Conservation (phyloP, 2,797 vertebrate species). For the Scomberomorus guttatus region DNA sequence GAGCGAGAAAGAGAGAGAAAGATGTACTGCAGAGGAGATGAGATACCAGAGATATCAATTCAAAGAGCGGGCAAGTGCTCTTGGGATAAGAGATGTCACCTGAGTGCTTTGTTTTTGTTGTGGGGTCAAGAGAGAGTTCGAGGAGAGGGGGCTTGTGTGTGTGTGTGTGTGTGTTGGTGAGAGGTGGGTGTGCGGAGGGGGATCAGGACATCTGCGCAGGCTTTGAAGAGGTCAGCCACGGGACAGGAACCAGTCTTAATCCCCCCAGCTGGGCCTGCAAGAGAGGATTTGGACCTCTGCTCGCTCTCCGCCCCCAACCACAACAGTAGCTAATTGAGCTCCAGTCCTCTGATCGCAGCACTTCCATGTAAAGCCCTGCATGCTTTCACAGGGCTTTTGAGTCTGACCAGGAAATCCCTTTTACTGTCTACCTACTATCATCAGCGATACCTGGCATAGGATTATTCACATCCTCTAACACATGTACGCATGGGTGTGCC, state of each 20-base stretch:
- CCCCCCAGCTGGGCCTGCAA: constrained; percentile 79
- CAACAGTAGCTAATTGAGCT: constrained; percentile 81
- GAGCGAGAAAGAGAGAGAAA: constrained; percentile 3
- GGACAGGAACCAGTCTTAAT: constrained; percentile 86
- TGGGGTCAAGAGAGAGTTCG: constrained; percentile 74
- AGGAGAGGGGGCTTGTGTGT: constrained; percentile 27
- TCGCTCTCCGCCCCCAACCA: constrained; percentile 58
- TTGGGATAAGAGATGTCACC: constrained; percentile 81
- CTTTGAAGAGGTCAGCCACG: constrained; percentile 85
- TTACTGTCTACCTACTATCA: constrained; percentile 58
- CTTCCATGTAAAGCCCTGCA: constrained; percentile 68
- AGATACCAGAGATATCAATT: constrained; percentile 64
- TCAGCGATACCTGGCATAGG: constrained; percentile 20
- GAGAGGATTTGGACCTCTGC: constrained; percentile 80
- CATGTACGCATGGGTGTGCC: background rate
- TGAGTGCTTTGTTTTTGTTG: constrained; percentile 81
- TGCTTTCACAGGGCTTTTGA: constrained; percentile 68
- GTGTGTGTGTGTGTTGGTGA: constrained; percentile 17
- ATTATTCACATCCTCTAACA: constrained; percentile 37
- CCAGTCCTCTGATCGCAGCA: constrained; percentile 67
- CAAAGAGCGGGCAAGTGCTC: constrained; percentile 63
- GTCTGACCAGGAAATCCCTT: constrained; percentile 65
- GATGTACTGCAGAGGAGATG: constrained; percentile 44
- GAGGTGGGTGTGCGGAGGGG: constrained; percentile 39
- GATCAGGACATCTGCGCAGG: constrained; percentile 83